Evolutionary conservation across 1,140 invertebrate genomes (phyloP), one percentile per base, ranked within the genome.

Genomic region (Odontomachus brunneus): DNA sequence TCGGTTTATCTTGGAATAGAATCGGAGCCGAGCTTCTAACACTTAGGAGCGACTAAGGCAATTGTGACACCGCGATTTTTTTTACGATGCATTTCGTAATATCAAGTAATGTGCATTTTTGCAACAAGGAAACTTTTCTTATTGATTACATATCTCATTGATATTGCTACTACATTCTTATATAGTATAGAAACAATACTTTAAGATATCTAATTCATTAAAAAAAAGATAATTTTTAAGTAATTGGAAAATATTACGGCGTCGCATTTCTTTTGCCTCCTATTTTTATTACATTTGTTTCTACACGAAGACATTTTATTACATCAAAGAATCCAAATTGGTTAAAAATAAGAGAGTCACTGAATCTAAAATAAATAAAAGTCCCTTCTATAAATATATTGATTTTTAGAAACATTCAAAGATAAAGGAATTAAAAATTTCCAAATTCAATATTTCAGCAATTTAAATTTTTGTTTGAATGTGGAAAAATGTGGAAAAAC

Each of bases 1-100:
- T 66, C 12, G 33, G 3, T 76, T 76, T 17, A 51, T 29, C 2
- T 0, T n/a, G 44, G 19, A 22, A 66, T 49, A 19, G 38, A 76
- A 33, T 33, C 5, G 38, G 38, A 67, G 67, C 48, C 24, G n/a
- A 65, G 26, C 15, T 49, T 76, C n/a, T 62, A 29, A 74, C 14
- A 76, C 24, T 72, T 17, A 24, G 24, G 12, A n/a, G 26, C 26
- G 51, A 26, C 19, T 19, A 44, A 12, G 14, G 0, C 22, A 49
- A 62, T 74, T 17, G 12, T 22, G 19, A 55, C 7, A 11, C 29
- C 38, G 17, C 26, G 53, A n/a, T 33, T 59, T 44, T 11, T 49
- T 22, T 49, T 67, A 38, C 7, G 12, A 48, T 48, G 49, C 3
- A 67, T 33, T 1, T n/a, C 7, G 2, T 29, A 60, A 53, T 53